Conservation (phyloP, 2,113 vertebrate species). For the Onychostruthus taczanowskii region DNA sequence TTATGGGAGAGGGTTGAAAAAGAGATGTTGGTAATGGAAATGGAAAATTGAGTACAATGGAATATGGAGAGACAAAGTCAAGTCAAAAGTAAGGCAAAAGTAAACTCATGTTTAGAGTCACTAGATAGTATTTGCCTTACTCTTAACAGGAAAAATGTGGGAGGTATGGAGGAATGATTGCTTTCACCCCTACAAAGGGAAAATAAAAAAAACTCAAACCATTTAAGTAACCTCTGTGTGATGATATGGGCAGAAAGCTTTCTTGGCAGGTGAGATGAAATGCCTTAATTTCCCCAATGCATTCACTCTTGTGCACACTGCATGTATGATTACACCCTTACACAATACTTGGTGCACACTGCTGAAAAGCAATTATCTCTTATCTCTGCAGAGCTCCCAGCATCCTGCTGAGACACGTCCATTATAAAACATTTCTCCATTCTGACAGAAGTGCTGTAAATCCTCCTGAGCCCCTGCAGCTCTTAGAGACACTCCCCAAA, state of each 20-base stretch:
- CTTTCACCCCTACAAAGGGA: not conserved
- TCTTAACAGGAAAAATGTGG: not conserved
- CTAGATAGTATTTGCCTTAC: not conserved
- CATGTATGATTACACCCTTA: not conserved
- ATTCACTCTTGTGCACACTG: not conserved
- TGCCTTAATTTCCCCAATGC: not conserved
- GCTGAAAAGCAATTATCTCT: slow-evolving; percentile 39
- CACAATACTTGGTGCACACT: not conserved
- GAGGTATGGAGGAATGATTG: not conserved
- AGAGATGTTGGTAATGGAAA: not conserved
- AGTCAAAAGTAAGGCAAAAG: not conserved
- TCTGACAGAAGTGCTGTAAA: not conserved
- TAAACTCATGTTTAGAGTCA: not conserved
- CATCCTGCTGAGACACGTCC: slow-evolving; percentile 9
- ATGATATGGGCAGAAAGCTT: not conserved
- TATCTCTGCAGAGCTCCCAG: not conserved
- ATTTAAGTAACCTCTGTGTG: not conserved
- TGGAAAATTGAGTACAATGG: not conserved
- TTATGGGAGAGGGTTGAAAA: not conserved
- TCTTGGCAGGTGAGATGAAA: slow-evolving; percentile 4
- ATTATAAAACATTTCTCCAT: slow-evolving; percentile 1
- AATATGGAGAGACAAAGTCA: not conserved
- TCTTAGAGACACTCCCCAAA: not conserved
- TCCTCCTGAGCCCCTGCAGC: not conserved
- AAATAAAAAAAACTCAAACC: not conserved